Conservation (phyloP, 2,113 vertebrate genomes). For the Atractosteus spatula region DNA sequence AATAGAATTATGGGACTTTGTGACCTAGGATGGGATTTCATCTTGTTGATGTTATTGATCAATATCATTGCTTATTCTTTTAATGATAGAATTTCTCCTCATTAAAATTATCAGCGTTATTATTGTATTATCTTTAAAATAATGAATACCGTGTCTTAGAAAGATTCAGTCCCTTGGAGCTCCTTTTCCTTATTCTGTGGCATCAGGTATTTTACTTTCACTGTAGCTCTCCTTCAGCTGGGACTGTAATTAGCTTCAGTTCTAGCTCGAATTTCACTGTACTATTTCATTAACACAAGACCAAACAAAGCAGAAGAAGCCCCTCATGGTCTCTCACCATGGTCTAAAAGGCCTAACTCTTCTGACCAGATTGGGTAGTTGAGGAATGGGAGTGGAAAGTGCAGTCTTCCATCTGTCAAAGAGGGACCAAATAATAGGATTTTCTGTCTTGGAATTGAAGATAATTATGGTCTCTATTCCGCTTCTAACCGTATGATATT, state of each 20-base stretch:
- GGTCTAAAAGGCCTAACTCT: constrained; percentile 43
- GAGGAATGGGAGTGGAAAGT: constrained; percentile 66
- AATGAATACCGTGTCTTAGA: too few relatives aligned
- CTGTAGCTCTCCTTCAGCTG: too few relatives aligned
- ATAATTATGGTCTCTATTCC: constrained; percentile 75
- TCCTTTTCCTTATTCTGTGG: too few relatives aligned
- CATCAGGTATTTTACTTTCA: too few relatives aligned
- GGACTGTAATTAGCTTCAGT: too few relatives aligned
- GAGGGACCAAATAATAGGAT: constrained; percentile 68
- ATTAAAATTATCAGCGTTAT: too few relatives aligned
- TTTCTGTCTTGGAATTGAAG: constrained; percentile 75
- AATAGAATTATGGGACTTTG: too few relatives aligned
- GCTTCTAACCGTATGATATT: constrained; percentile 74
- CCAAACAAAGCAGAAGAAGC: constrained; percentile 12
- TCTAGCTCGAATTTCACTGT: background rate
- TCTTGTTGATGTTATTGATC: background rate
- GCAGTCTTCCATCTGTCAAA: constrained; percentile 75
- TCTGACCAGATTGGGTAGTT: constrained; percentile 62
- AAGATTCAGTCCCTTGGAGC: too few relatives aligned
- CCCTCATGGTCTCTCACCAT: constrained; percentile 50
- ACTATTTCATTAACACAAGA: constrained; percentile 24
- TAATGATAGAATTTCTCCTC: too few relatives aligned
- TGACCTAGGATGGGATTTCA: background rate
- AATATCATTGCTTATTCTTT: background rate
- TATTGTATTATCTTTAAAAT: too few relatives aligned